These are phyloP conservation scores for Nyctibius grandis DNA, from an alignment of 2,797 vertebrate genomes.

Conservation along the genomic window DNA sequence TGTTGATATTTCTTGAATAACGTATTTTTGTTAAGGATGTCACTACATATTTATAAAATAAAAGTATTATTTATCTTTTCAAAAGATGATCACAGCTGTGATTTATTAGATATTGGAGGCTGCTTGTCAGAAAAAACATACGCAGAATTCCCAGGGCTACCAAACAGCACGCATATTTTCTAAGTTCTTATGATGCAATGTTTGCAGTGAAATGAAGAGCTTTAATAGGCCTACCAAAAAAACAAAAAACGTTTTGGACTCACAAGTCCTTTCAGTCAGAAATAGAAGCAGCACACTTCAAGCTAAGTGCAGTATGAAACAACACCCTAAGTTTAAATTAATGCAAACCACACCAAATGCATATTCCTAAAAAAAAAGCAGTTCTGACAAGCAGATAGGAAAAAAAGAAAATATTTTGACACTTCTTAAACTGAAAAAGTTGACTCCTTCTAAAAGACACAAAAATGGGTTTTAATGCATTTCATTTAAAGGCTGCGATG, in stretches of 20 bases:
- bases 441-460: not conserved
- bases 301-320: not conserved
- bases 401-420: not conserved
- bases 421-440: not conserved
- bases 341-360: not conserved
- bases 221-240: not conserved
- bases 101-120: not conserved
- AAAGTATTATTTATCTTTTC: not conserved
- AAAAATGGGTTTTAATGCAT: not conserved
- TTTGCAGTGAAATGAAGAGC: not conserved
- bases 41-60: not conserved
- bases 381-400: not conserved
- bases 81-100: not conserved
- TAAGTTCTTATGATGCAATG: not conserved
- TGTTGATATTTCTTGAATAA: not conserved
- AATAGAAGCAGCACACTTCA: not conserved
- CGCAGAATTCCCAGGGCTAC: not conserved
- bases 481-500: not conserved
- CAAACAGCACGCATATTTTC: not conserved
- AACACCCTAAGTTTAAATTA: not conserved
- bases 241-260: not conserved
- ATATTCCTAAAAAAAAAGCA: not conserved
- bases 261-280: not conserved
- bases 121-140: not conserved
- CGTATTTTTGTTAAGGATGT: not conserved